Conservation (phyloP, 2,797 vertebrate species). For the Microctenopoma lineatum region DNA sequence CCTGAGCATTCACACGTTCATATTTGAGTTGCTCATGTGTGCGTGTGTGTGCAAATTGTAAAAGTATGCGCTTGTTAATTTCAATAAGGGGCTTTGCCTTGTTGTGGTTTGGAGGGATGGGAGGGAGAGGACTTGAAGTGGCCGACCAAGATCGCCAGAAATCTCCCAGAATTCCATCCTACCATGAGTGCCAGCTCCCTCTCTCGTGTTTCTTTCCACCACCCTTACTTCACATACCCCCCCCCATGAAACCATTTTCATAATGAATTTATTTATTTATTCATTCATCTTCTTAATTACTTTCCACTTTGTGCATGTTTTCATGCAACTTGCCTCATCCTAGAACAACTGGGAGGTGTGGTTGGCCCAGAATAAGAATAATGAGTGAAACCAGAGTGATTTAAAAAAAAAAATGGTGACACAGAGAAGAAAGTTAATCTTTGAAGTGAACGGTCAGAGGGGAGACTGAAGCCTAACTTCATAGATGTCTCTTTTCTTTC, state of each 20-base stretch:
- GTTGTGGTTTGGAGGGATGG: constrained; percentile 83
- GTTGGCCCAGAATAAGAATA: neutral
- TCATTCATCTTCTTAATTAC: constrained; percentile 71
- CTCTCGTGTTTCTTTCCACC: constrained; percentile 50
- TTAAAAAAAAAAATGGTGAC: constrained; percentile 44
- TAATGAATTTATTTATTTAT: constrained; percentile 65
- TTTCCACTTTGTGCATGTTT: constrained; percentile 50
- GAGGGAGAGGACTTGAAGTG: constrained; percentile 82
- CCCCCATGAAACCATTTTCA: constrained; percentile 65
- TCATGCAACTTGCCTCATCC: constrained; percentile 47
- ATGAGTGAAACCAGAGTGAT: constrained; percentile 56
- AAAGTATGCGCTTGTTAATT: constrained; percentile 88
- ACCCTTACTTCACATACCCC: constrained; percentile 34
- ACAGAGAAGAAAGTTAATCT: constrained; percentile 65
- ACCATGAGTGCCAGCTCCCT: constrained; percentile 63
- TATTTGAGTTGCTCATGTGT: constrained; percentile 54
- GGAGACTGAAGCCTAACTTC: constrained; percentile 70
- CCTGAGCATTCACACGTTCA: constrained; percentile 59
- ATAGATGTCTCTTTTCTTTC: constrained; percentile 68
- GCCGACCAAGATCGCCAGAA: constrained; percentile 79
- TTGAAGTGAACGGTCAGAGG: constrained; percentile 69
- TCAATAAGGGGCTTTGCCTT: constrained; percentile 81
- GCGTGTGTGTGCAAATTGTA: constrained; percentile 81
- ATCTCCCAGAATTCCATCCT: constrained; percentile 78
- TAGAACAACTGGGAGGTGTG: constrained; percentile 36